Evolutionary conservation across 2,888 invertebrate genomes (phyloP).

Genomic region (Diarsia rubi): DNA sequence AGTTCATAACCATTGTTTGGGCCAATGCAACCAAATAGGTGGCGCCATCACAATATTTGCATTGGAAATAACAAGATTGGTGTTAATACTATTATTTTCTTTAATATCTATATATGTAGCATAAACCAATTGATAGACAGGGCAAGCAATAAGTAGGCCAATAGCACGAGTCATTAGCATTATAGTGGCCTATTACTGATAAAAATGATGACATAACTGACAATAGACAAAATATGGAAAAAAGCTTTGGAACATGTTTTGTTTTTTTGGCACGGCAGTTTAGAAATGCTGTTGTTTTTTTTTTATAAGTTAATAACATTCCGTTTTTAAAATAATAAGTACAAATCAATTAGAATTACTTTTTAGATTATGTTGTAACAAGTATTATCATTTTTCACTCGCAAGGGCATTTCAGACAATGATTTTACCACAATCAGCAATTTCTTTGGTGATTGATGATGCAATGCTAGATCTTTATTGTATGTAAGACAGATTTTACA

Average conservation of each 20-base stretch:
- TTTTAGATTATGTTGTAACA: neutral
- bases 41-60: conserved; percentile 26
- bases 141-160: conserved; percentile 77
- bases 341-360: neutral
- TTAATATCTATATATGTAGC: conserved; percentile 32
- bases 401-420: neutral
- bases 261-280: neutral
- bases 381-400: neutral
- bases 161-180: conserved; percentile 71
- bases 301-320: neutral
- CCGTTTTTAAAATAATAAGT: neutral
- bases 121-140: conserved; percentile 70
- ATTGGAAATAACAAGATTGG: conserved; percentile 46
- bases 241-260: neutral
- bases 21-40: conserved; percentile 19
- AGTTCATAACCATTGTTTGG: conserved; percentile 7
- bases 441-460: conserved; percentile 20
- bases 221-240: neutral
- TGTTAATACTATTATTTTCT: conserved; percentile 29
- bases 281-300: too few species aligned
- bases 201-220: conserved; percentile 11
- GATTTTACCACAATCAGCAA: conserved; percentile 1
- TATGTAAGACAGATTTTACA: neutral
- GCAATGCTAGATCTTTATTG: conserved; percentile 25
- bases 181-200: conserved; percentile 61